phyloP scores from a whole-genome alignment of 53 echinoderm and acorn worm genomes.

The Stichopus horrens region DNA sequence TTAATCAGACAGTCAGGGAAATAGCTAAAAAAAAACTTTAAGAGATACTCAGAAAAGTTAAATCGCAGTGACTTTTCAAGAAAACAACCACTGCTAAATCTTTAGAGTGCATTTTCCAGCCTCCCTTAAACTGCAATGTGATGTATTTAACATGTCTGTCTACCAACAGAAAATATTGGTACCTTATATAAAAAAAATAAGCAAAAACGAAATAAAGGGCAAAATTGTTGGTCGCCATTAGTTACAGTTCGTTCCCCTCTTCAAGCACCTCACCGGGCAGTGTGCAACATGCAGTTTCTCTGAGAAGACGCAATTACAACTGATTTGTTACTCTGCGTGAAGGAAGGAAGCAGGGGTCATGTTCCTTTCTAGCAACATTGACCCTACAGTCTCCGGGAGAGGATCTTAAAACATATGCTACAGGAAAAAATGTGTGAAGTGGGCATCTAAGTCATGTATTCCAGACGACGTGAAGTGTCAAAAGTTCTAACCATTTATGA shows the following conservation, averaged over 20 bases:
- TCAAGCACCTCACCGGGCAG: constrained; percentile 6
- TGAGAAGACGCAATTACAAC: constrained; percentile 20
- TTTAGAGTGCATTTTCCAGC: background rate
- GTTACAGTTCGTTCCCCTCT: constrained; percentile 1
- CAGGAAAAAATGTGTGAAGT: background rate
- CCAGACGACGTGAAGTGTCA: constrained; percentile 3
- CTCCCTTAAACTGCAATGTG: background rate
- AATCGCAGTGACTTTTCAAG: too few relatives aligned
- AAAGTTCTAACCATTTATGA: background rate
- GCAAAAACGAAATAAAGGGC: background rate
- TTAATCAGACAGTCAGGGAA: background rate
- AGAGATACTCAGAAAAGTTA: too few relatives aligned
- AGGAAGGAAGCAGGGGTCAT: constrained; percentile 1
- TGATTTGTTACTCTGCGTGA: constrained; percentile 29
- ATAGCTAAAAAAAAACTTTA: too few relatives aligned
- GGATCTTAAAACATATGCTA: background rate
- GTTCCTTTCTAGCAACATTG: constrained; percentile 10
- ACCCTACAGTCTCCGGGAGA: background rate
- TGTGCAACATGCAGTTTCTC: constrained; percentile 17
- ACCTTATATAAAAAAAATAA: background rate
- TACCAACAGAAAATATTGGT: background rate
- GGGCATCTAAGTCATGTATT: background rate
- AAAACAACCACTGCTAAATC: too few relatives aligned
- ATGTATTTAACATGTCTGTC: background rate
- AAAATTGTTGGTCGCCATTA: background rate